Evolutionary conservation across 2,797 vertebrate species (phyloP).

Genomic region (Ataeniobius toweri): DNA sequence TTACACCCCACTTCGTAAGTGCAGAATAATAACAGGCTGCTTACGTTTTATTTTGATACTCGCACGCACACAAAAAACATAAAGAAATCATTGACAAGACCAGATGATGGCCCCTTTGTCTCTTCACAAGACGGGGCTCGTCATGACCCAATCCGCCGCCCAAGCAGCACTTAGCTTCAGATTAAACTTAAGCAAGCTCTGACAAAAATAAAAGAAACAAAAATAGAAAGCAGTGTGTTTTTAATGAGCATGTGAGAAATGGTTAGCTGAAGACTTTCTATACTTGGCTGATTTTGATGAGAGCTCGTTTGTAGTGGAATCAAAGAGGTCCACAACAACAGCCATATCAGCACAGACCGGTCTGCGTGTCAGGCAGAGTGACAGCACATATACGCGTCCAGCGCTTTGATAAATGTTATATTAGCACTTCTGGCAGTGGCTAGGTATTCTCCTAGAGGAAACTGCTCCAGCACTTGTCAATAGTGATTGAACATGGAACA

Average conservation of each 20-base stretch:
- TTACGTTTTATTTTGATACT: constrained; percentile 95
- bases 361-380: constrained; percentile 79
- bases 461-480: constrained; percentile 90
- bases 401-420: constrained; percentile 89
- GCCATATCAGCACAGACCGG: constrained; percentile 55
- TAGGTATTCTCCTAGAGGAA: constrained; percentile 86
- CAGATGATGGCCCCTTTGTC: constrained; percentile 77
- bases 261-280: constrained; percentile 53
- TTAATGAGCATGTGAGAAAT: constrained; percentile 40
- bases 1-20: constrained; percentile 88
- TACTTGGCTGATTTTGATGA: constrained; percentile 81
- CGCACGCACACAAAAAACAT: constrained; percentile 74
- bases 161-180: constrained; percentile 87
- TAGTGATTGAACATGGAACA: constrained; percentile 85
- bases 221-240: constrained; percentile 74
- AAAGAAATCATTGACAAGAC: constrained; percentile 84
- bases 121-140: constrained; percentile 72
- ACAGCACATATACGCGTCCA: constrained; percentile 67
- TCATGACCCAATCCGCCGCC: constrained; percentile 84
- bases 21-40: constrained; percentile 95
- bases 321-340: constrained; percentile 58
- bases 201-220: constrained; percentile 72
- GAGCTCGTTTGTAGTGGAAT: constrained; percentile 80
- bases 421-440: constrained; percentile 88
- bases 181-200: constrained; percentile 85